These are phyloP conservation scores for Eupeodes latifasciatus DNA, from an alignment of 2,888 invertebrate species.

Conservation along the genomic window DNA sequence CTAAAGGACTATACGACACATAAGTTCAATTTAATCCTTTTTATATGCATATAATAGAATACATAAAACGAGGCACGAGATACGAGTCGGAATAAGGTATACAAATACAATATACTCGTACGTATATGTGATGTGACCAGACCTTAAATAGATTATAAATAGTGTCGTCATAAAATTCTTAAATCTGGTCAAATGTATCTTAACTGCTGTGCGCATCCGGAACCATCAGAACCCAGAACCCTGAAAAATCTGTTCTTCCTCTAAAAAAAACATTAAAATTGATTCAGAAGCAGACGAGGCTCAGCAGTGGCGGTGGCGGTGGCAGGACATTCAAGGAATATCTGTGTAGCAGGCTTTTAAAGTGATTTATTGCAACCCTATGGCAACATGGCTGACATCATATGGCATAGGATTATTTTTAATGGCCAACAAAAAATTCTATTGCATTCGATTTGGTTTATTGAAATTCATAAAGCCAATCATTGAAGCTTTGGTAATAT, in stretches of 20 bases:
- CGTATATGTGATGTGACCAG: slow-evolving; percentile 11
- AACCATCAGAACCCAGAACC: too few relatives aligned
- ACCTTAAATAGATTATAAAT: slow-evolving; percentile 10
- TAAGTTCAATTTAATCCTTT: slow-evolving; percentile 45
- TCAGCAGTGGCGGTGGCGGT: too few relatives aligned
- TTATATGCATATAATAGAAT: not conserved
- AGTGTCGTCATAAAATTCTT: slow-evolving; percentile 53
- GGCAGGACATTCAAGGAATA: slow-evolving; percentile 7
- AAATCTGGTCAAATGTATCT: slow-evolving; percentile 44
- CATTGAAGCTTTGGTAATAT: not conserved
- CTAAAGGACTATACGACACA: not conserved
- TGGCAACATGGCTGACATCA: not conserved
- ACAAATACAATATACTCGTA: not conserved
- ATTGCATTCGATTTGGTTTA: slow-evolving; percentile 32
- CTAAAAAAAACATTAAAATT: slow-evolving; percentile 40
- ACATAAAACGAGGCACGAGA: too few relatives aligned
- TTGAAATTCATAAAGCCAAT: slow-evolving; percentile 26
- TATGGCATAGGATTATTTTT: slow-evolving; percentile 26
- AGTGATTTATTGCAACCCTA: slow-evolving; percentile 41
- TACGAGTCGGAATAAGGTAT: too few relatives aligned
- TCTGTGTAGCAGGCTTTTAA: slow-evolving; percentile 18
- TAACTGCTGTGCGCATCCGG: not conserved
- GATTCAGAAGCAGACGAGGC: slow-evolving; percentile 2
- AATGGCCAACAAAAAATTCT: slow-evolving; percentile 36
- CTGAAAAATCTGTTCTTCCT: not conserved